Base-by-base conservation (phyloP, 2,888 invertebrate species). In the Chymomyza caudatula region DNA sequence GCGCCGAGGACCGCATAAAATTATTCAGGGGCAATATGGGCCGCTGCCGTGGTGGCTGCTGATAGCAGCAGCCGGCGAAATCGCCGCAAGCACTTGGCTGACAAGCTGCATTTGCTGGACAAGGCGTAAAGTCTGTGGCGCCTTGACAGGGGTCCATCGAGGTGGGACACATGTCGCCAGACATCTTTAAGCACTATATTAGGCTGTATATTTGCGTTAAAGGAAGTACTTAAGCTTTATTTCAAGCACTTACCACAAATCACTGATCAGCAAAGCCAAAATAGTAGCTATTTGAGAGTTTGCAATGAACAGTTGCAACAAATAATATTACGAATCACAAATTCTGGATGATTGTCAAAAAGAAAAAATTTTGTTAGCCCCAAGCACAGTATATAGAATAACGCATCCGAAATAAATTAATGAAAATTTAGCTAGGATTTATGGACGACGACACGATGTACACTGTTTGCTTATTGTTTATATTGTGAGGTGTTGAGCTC, bases 1-100 rank as follows among this genome's bases (percentile, higher is more conserved):
- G 92, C 0, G 92, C 91, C 0, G 91, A 90, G 0, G 94, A 94
- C 55, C 92, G 92, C 84, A 91, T 87, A 82, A 93, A 94, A 53
- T 77, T n/a, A n/a, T n/a, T n/a, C n/a, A n/a, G 74, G 2, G 75
- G n/a, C n/a, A n/a, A 70, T 19, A 77, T 65, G 0, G 90, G 90
- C 8, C 77, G 89, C 17, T 76, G 56, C 0, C 89, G 82, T 2
- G 88, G 59, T 1, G 90, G 90, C 74, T 90, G 90, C 65, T 88
- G 86, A 63, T 90, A 90, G 63, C 89, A 90, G 19, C 88, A 88
- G 6, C 84, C 77, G 2, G 79, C 60, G 55, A 78, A 88, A 52
- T 88, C 87, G 2, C 84, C 87, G 52, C 88, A 83, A 42, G 77
- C 78, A 53, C 88, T 88, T 2, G 82, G 77, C 64, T 71, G 78